These are phyloP conservation scores for Phrynocephalus guinanensis DNA, from an alignment of 2,797 vertebrate species.

Conservation along the genomic window DNA sequence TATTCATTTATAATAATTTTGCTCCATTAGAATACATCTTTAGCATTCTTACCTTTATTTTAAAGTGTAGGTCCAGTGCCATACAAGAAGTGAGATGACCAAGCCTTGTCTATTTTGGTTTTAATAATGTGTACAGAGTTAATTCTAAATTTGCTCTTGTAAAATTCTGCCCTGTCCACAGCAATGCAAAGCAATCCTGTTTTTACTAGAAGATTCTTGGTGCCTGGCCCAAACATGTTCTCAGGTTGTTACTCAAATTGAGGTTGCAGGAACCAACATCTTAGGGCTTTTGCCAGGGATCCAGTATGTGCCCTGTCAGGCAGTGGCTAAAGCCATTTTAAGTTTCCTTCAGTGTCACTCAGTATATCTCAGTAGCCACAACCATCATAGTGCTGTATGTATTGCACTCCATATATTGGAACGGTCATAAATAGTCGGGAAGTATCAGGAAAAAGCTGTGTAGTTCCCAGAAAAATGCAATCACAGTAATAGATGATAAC, in stretches of 20 bases:
- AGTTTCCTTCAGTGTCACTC: neutral
- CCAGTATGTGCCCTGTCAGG: no score
- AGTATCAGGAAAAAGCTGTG: no score
- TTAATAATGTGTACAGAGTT: neutral
- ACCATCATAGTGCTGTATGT: neutral
- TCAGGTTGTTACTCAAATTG: neutral
- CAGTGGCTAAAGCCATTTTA: neutral
- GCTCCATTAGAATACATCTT: neutral
- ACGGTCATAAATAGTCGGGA: neutral
- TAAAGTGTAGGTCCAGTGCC: neutral
- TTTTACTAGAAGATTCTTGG: neutral
- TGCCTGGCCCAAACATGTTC: neutral
- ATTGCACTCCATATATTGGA: neutral
- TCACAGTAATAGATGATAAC: no score
- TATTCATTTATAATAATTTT: neutral
- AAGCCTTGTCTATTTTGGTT: neutral
- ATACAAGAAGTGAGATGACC: neutral
- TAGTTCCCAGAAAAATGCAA: no score
- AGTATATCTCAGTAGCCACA: constrained; percentile 1
- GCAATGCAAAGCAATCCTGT: neutral
- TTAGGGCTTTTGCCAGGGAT: no score
- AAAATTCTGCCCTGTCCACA: neutral
- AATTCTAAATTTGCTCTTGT: neutral
- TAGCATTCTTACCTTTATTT: neutral
- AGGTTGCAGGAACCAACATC: neutral